Evolutionary conservation across 2,888 invertebrate genomes (phyloP).

Genomic region (Heteropelma amictum): DNA sequence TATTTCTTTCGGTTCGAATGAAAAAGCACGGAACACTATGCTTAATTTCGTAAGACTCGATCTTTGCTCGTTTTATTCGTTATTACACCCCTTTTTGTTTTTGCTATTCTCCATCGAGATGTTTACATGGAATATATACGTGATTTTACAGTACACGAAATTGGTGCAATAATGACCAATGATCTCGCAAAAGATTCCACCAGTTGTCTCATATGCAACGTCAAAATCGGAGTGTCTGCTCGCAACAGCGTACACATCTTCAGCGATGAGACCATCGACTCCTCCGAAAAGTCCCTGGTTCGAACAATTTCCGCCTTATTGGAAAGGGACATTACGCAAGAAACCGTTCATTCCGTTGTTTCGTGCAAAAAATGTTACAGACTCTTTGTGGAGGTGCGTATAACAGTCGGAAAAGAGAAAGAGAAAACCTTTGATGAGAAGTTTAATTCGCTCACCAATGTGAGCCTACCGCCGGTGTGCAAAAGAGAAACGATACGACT

Average conservation of each 20-base stretch:
- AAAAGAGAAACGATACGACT: too few species aligned
- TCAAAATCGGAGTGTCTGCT: constrained; percentile 79
- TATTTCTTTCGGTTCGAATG: not conserved
- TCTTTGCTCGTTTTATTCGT: not conserved
- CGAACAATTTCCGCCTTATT: constrained; percentile 78
- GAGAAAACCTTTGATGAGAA: too few species aligned
- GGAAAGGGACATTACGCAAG: constrained; percentile 79
- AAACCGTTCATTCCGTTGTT: constrained; percentile 79
- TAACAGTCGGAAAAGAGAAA: too few species aligned
- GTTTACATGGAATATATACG: not conserved
- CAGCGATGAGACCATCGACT: constrained; percentile 70
- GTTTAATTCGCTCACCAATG: too few species aligned
- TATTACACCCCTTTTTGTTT: not conserved
- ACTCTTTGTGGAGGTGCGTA: constrained; percentile 80
- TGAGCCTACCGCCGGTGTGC: too few species aligned
- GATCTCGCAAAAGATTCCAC: constrained; percentile 71
- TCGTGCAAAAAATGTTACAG: constrained; percentile 86
- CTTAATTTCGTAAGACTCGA: not conserved
- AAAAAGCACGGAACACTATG: not conserved
- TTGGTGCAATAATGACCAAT: constrained; percentile 68
- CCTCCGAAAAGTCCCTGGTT: constrained; percentile 73
- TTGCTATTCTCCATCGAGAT: not conserved
- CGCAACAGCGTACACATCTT: constrained; percentile 81
- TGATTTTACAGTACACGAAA: not conserved
- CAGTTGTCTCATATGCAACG: constrained; percentile 83